Evolutionary conservation across 2,797 vertebrate genomes (phyloP), one percentile per base, ranked within the genome.

Genomic region (Acanthiza pusilla): DNA sequence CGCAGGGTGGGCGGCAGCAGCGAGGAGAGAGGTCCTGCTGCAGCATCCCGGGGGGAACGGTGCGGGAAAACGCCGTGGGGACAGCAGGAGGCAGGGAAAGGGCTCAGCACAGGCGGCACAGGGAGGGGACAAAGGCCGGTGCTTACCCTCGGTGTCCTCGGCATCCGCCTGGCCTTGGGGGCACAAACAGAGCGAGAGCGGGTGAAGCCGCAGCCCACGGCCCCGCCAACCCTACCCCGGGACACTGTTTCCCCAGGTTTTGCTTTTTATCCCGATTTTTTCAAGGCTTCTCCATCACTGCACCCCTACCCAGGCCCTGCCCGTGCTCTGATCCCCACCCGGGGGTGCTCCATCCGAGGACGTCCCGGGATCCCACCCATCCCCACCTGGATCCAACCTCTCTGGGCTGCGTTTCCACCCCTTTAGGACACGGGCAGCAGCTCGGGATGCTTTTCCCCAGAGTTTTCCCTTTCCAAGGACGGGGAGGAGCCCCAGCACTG

Each of bases 121-220:
- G 65, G 38, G 30, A 70, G 23, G 57, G 72, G 18, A 30, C 8
- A 4, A 7, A 51, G 3, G 13, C 62, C 14, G 1, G 72, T 29
- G 94, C 97, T 98, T 98, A 98, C 98, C 98, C 71, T 97, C 88
- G 17, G 93, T 26, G 66, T 98, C 97, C 80, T 98, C 97, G 25
- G 91, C 90, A 25, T 97, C 96, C 13, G 71, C 94, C 91, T 96
- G 96, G 94, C 96, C 98, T 98, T 91, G 94, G 51, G 89, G 96
- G 89, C 76, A 96, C 91, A 97, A 95, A 96, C 29, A 96, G 93
- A 96, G 84, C 71, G 7, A 93, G 48, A 91, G 70, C 72, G 3
- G 2, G 87, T 95, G 89, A 97, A 85, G 57, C 70, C 58, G 57
- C 66, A 5, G 54, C 70, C 54, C 71, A 1, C 26, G 19, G 12